Conservation (phyloP, 2,113 vertebrate species). For the Amazona vittata region DNA sequence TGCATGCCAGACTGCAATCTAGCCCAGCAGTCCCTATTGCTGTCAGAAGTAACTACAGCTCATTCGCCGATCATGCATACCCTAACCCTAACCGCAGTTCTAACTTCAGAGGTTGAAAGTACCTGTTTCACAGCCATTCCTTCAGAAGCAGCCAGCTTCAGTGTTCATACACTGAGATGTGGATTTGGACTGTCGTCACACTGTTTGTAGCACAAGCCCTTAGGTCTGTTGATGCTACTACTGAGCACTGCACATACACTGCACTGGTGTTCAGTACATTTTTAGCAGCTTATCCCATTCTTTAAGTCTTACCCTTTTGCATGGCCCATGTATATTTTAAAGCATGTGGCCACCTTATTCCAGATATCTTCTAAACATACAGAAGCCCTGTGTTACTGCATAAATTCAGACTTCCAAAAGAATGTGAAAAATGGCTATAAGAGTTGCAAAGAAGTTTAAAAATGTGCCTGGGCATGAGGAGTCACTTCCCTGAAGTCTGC, state of each 20-base stretch:
- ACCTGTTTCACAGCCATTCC: not conserved
- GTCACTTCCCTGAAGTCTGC: not conserved
- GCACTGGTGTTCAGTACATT: fast-evolving
- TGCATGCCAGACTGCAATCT: not conserved
- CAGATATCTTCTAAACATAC: not conserved
- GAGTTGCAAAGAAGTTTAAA: not conserved
- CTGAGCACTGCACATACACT: fast-evolving
- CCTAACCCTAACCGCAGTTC: not conserved
- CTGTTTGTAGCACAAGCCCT: not conserved
- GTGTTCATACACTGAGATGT: not conserved
- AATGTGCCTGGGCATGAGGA: not conserved
- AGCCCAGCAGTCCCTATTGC: not conserved
- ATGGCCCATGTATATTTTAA: not conserved
- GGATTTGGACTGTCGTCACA: not conserved
- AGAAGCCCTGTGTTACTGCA: not conserved
- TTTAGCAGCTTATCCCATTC: not conserved
- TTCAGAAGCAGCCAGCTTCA: not conserved
- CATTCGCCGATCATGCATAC: not conserved
- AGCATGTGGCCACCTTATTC: not conserved
- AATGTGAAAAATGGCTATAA: not conserved
- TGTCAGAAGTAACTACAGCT: not conserved
- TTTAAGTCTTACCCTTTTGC: not conserved
- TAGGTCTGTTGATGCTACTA: not conserved
- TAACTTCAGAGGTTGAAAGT: not conserved
- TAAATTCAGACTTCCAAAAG: not conserved